A percentile compares a stretch with the other conserved stretches of the same genome.
Conservation (phyloP, 2,113 vertebrate genomes). For the Anarhynchus alexandrinus region DNA sequence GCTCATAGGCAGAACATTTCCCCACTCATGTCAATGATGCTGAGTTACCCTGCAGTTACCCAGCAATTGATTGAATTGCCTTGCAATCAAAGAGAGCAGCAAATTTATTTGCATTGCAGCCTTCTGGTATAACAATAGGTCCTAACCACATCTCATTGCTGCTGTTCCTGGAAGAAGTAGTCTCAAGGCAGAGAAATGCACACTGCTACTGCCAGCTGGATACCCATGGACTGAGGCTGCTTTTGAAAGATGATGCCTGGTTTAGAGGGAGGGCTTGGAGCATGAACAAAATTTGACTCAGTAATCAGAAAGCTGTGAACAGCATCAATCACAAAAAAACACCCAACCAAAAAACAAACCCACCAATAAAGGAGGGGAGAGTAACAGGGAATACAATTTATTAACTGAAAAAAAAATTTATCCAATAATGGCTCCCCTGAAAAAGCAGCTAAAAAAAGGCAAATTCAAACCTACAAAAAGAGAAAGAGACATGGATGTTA, state of each 20-base stretch:
- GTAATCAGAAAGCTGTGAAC: background rate
- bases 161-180: conserved; percentile 15
- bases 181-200: background rate
- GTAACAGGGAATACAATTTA: background rate
- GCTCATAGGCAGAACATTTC: background rate
- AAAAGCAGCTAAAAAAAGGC: background rate
- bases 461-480: background rate
- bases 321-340: background rate
- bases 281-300: background rate
- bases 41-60: background rate
- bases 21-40: background rate
- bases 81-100: background rate
- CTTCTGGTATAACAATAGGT: background rate
- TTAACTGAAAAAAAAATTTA: background rate
- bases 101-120: background rate
- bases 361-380: background rate
- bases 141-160: background rate
- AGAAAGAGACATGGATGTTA: background rate
- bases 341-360: background rate
- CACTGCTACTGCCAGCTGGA: background rate
- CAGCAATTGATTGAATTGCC: background rate
- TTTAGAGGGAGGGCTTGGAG: background rate
- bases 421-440: background rate
- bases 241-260: background rate
- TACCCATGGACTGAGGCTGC: background rate